Evolutionary conservation across 2,113 vertebrate genomes (phyloP).

Genomic region (Macaca fascicularis): T2T-MFA8v1.1 NC_088388.1:56173501-56174000

Average conservation of each 20-base stretch:
- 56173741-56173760: background rate
- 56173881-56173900: background rate
- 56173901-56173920: background rate
- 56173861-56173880: background rate
- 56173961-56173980: background rate
- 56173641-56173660: background rate
- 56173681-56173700: no score
- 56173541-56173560: no score
- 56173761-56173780: background rate
- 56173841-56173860: background rate
- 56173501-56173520: no score
- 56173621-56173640: no score
- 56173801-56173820: background rate
- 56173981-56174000: background rate
- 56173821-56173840: background rate
- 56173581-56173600: no score
- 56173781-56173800: background rate
- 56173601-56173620: no score
- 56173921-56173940: background rate
- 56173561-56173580: no score
- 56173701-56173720: background rate
- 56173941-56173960: background rate
- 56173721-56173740: background rate
- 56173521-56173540: no score
- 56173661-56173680: no score